Conservation (phyloP, 2,113 vertebrate species). For the Marmota monax region DNA sequence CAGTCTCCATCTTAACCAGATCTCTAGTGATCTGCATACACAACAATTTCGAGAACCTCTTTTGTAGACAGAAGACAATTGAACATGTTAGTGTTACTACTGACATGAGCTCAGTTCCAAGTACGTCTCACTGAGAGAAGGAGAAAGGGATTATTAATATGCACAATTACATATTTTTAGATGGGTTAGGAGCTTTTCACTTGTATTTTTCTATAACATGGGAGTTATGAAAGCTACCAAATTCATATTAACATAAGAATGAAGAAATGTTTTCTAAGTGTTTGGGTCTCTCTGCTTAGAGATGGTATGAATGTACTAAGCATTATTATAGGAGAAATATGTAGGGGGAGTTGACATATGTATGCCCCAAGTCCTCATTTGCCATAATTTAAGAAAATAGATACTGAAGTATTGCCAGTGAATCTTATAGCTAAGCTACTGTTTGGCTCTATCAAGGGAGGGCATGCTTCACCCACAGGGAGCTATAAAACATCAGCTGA, state of each 20-base stretch:
- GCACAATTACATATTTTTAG: neutral
- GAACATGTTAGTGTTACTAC: neutral
- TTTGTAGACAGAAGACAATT: neutral
- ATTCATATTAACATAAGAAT: constrained; percentile 38
- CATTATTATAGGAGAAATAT: constrained; percentile 62
- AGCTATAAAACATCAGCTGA: constrained; percentile 72
- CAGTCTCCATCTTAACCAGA: neutral
- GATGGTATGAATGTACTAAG: neutral
- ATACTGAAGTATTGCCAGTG: constrained; percentile 60
- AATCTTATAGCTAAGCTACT: constrained; percentile 70
- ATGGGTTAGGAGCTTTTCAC: neutral
- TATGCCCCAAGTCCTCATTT: constrained; percentile 60
- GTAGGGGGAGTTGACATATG: constrained; percentile 44
- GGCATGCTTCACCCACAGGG: constrained; percentile 39
- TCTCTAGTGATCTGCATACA: neutral
- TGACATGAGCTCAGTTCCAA: neutral
- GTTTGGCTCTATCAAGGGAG: constrained; percentile 41
- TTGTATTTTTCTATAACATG: neutral
- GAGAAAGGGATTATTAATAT: neutral
- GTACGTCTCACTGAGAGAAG: neutral
- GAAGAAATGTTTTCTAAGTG: constrained; percentile 56
- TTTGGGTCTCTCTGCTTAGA: constrained; percentile 32
- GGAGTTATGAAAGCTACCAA: neutral
- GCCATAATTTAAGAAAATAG: constrained; percentile 79
- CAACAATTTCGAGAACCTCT: neutral